Conservation (phyloP, 2,888 invertebrate genomes). For the Drosophila lutescens region DNA sequence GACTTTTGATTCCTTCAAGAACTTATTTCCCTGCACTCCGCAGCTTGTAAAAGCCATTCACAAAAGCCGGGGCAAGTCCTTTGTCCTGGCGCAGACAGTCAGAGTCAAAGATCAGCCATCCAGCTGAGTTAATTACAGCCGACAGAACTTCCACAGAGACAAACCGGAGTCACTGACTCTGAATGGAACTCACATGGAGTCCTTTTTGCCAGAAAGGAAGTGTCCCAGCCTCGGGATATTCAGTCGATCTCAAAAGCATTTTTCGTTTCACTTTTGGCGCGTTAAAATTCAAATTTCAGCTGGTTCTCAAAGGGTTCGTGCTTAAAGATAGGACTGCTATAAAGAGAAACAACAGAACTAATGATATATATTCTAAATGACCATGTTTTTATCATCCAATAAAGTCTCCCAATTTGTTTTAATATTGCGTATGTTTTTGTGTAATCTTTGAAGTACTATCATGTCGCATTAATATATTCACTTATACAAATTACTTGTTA, state of each 20-base stretch:
- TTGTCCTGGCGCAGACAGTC: conserved; percentile 76
- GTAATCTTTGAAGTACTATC: no score
- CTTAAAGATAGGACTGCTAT: background rate
- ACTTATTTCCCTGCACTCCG: conserved; percentile 38
- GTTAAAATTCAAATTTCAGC: conserved; percentile 34
- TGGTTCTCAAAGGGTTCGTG: background rate
- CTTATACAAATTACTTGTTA: no score
- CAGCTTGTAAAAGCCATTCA: conserved; percentile 46
- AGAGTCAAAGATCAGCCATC: conserved; percentile 78
- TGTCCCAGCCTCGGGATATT: conserved; percentile 38
- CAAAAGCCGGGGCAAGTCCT: conserved; percentile 58
- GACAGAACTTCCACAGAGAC: conserved; percentile 64
- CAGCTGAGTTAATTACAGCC: conserved; percentile 78
- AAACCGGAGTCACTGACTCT: conserved; percentile 46
- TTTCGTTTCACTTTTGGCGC: conserved; percentile 36
- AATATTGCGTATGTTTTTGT: no score
- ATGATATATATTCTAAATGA: background rate
- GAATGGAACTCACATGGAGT: conserved; percentile 45
- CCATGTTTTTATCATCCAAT: no score
- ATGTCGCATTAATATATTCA: no score
- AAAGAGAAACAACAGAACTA: background rate
- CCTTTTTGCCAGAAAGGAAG: conserved; percentile 32
- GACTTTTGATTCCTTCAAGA: conserved; percentile 73
- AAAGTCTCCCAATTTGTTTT: no score
- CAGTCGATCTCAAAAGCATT: conserved; percentile 26